Base-by-base conservation (phyloP, 2,888 invertebrate genomes). In the Dryadula phaetusa region DNA sequence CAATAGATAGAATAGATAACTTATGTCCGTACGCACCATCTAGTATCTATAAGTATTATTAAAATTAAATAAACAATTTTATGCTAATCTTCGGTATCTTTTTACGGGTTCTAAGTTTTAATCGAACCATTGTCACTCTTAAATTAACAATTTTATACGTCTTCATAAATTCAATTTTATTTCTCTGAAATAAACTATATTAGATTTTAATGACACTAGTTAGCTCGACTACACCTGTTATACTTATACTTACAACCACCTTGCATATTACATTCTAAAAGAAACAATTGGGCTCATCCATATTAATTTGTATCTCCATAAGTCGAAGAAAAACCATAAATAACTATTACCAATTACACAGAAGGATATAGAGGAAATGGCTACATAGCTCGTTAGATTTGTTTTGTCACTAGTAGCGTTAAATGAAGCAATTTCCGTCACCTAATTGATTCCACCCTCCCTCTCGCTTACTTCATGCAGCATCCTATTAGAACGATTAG, bases 341-440 rank as follows among this genome's bases (percentile, higher is more conserved):
- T 44, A 32, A 44, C 14, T 46, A 56, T 32, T 8, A 44, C 18
- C 46, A 60, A 60, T 60, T 60, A 60, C 28, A 44, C 44, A 46
- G 44, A 44, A 46, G 60, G 60, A 60, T 6, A 18, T 46, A n/a
- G 16, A 20, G 67, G 70, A 78, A 79, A 77, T 79, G 77, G 74
- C 72, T 76, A 74, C 77, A 78, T 77, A 75, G 76, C 77, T 60
- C 75, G 64, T 73, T 72, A 72, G 76, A 75, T 75, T 77, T 78
- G 79, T 82, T 84, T 82, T 79, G 81, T 83, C 79, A 80, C 79
- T 76, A 81, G 76, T 79, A 77, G 78, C 79, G 80, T 80, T 82
- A 81, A 85, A 84, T 82, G 81, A 84, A 83, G 82, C 82, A 86
- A 86, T 86, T 84, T 87, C 82, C 85, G 78, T 73, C 77, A 78